Evolutionary conservation across 2,113 vertebrate genomes (phyloP).

Genomic region (Pachyramphus minor): DNA sequence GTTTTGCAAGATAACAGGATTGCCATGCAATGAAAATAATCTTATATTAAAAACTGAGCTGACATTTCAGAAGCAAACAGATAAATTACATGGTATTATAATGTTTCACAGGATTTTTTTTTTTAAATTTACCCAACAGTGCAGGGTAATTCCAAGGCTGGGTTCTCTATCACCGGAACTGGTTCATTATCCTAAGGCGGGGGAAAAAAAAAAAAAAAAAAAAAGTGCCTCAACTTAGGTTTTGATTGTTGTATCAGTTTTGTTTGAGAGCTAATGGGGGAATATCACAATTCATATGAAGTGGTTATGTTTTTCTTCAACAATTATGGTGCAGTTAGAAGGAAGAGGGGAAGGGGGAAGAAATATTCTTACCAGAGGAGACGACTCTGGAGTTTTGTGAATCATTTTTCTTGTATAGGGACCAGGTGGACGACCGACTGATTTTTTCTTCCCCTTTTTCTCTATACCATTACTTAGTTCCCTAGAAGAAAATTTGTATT

Average conservation of each 20-base stretch:
- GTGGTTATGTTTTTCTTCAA: not conserved
- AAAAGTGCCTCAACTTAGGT: not conserved
- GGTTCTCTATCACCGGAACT: slow-evolving; percentile 74
- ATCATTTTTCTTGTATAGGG: slow-evolving; percentile 83
- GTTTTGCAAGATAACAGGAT: slow-evolving; percentile 23
- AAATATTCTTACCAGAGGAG: slow-evolving; percentile 72
- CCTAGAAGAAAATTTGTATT: slow-evolving; percentile 70
- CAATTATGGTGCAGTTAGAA: not conserved
- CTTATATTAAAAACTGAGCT: not conserved
- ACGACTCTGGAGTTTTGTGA: slow-evolving; percentile 75
- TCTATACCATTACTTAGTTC: slow-evolving; percentile 86
- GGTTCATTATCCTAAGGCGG: slow-evolving; percentile 72
- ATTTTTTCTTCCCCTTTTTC: slow-evolving; percentile 91
- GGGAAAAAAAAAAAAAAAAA: not conserved
- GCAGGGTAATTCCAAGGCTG: slow-evolving; percentile 82
- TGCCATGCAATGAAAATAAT: slow-evolving; percentile 29
- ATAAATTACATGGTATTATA: not conserved
- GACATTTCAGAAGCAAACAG: slow-evolving; percentile 3
- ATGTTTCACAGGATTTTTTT: not conserved
- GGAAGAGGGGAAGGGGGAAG: not conserved
- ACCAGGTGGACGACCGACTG: slow-evolving; percentile 82
- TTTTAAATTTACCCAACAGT: slow-evolving; percentile 81
- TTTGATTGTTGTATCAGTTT: not conserved
- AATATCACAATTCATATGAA: not conserved
- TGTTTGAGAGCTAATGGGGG: not conserved